phyloP scores from a whole-genome alignment of 2,888 invertebrate species.

The Empis livida region DNA sequence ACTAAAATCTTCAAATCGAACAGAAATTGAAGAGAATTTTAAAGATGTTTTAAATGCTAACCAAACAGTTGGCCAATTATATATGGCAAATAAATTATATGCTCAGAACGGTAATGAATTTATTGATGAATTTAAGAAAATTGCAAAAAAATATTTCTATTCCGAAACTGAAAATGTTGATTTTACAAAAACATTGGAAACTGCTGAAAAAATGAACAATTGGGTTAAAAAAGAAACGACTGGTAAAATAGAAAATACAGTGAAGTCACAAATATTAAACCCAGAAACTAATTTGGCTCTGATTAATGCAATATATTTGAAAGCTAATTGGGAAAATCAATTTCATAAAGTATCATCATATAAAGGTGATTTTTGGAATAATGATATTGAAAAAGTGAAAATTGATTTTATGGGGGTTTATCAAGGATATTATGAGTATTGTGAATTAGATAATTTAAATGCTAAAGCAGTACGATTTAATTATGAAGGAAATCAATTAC shows the following conservation, averaged over 20 bases:
- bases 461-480: conserved; percentile 42
- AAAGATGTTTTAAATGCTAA: conserved; percentile 7
- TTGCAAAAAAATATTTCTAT: conserved; percentile 45
- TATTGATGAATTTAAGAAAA: conserved; percentile 38
- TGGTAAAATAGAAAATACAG: conserved; percentile 60
- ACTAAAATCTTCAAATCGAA: conserved; percentile 26
- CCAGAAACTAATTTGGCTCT: conserved; percentile 49
- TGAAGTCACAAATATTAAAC: conserved; percentile 43
- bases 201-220: conserved; percentile 49
- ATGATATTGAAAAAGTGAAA: conserved; percentile 37
- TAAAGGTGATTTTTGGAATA: conserved; percentile 49
- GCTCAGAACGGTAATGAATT: conserved; percentile 42
- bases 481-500: conserved; percentile 50
- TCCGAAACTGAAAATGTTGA: conserved; percentile 47
- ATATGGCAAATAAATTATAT: conserved; percentile 58
- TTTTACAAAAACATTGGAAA: conserved; percentile 39
- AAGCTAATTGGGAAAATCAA: conserved; percentile 56
- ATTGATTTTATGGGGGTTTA: conserved; percentile 55
- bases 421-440: conserved; percentile 34
- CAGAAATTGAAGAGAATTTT: conserved; percentile 5
- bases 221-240: conserved; percentile 70
- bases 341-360: conserved; percentile 45
- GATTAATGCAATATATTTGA: conserved; percentile 71
- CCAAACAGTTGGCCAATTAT: conserved; percentile 14
- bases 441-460: conserved; percentile 30